These are phyloP conservation scores for Corvus moneduloides DNA, from an alignment of 2,113 vertebrate genomes.

Conservation along the genomic window DNA sequence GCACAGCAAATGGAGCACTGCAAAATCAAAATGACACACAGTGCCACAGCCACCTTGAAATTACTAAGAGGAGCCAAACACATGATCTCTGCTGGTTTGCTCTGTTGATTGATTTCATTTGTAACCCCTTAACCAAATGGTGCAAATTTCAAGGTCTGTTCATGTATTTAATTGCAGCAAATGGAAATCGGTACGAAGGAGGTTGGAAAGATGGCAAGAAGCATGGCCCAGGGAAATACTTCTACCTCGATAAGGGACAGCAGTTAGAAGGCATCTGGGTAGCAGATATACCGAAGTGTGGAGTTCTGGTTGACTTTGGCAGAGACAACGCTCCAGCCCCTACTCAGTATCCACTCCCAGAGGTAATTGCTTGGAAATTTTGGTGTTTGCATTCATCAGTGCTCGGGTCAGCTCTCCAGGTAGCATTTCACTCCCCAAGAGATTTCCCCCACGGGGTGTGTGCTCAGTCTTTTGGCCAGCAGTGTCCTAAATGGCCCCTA, in stretches of 20 bases:
- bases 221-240: conserved; percentile 81
- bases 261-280: conserved; percentile 88
- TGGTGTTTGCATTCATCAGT: not conserved
- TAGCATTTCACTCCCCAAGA: not conserved
- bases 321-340: conserved; percentile 72
- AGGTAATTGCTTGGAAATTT: conserved; percentile 73
- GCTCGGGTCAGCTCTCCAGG: not conserved
- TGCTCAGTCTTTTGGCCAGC: not conserved
- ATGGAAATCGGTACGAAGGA: conserved; percentile 86
- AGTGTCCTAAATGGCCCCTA: not conserved
- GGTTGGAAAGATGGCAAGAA: conserved; percentile 85
- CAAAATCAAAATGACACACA: not conserved
- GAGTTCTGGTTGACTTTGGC: conserved; percentile 80
- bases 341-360: conserved; percentile 81
- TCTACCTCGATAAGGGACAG: conserved; percentile 81
- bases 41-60: not conserved
- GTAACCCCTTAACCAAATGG: not conserved
- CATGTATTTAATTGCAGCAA: conserved; percentile 47
- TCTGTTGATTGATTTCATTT: not conserved
- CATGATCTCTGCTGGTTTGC: not conserved
- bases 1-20: fast-evolving
- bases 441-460: not conserved
- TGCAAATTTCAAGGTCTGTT: not conserved
- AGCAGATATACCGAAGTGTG: conserved; percentile 82
- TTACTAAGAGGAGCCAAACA: not conserved